Percentiles rank a stretch among this genome's conserved stretches.
Conservation (phyloP, 1,140 invertebrate genomes). For the Calliphora vicina region DNA sequence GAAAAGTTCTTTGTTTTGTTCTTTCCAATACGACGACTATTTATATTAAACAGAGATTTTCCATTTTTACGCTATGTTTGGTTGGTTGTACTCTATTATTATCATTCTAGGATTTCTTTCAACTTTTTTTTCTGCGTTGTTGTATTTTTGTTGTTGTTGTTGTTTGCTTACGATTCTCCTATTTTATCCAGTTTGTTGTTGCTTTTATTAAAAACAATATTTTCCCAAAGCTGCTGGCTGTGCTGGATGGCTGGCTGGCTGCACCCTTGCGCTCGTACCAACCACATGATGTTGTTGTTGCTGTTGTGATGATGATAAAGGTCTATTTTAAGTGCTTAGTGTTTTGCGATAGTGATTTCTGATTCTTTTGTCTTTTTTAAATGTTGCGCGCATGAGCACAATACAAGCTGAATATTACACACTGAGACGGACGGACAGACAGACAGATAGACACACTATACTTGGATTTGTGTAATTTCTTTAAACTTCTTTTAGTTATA, state of each 20-base stretch:
- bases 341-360: constrained; percentile 9
- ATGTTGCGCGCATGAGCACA: background rate
- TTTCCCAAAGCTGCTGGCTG: constrained; percentile 11
- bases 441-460: no score
- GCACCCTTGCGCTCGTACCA: background rate
- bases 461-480: background rate
- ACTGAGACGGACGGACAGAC: no score
- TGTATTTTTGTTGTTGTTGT: no score
- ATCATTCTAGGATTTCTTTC: constrained; percentile 15
- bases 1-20: background rate
- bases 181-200: no score
- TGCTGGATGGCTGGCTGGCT: background rate
- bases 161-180: background rate
- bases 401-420: no score
- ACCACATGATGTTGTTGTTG: background rate
- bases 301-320: background rate
- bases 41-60: background rate
- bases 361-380: background rate
- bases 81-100: constrained; percentile 24
- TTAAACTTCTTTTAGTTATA: background rate
- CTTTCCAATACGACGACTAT: background rate
- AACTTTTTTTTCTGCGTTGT: background rate
- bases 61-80: background rate
- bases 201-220: constrained; percentile 10
- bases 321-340: constrained; percentile 29